Percentiles rank a stretch among this genome's conserved stretches.
Conservation (phyloP, 2,888 invertebrate species). For the Bombylius discolor region DNA sequence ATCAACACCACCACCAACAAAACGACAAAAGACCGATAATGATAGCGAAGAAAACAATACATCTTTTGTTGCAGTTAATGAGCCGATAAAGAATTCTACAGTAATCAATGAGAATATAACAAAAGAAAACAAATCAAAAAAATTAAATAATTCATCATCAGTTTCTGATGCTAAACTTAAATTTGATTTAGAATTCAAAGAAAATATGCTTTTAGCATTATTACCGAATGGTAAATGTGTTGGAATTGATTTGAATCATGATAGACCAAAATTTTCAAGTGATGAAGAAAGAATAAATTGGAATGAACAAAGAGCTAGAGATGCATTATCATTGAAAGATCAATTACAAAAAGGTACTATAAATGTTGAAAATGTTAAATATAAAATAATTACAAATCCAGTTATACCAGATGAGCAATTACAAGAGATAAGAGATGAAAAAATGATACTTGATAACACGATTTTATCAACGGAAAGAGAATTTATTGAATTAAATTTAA, state of each 20-base stretch:
- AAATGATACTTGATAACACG: constrained; percentile 18
- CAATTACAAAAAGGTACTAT: constrained; percentile 48
- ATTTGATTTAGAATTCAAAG: constrained; percentile 14
- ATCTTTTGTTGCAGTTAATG: not conserved
- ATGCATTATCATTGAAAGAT: constrained; percentile 48
- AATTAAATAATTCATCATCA: not conserved
- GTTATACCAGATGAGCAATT: constrained; percentile 48
- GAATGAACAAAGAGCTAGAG: constrained; percentile 49
- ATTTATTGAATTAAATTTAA: constrained; percentile 49
- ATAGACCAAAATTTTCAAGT: constrained; percentile 47
- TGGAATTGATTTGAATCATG: constrained; percentile 52
- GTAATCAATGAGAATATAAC: not conserved
- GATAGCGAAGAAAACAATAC: not conserved
- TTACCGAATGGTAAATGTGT: constrained; percentile 49
- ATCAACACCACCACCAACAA: not conserved
- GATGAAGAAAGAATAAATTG: constrained; percentile 48
- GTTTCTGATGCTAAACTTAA: not conserved
- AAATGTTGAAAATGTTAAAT: constrained; percentile 43
- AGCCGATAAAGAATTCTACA: too few relatives aligned
- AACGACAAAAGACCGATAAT: not conserved
- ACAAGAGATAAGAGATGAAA: constrained; percentile 39
- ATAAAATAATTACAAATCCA: constrained; percentile 48
- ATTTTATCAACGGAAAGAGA: constrained; percentile 41
- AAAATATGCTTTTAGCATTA: constrained; percentile 47
- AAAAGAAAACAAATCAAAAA: not conserved